Percentiles rank a stretch among this genome's conserved stretches.
Conservation (phyloP, 2,113 vertebrate genomes). For the Steatornis caripensis region DNA sequence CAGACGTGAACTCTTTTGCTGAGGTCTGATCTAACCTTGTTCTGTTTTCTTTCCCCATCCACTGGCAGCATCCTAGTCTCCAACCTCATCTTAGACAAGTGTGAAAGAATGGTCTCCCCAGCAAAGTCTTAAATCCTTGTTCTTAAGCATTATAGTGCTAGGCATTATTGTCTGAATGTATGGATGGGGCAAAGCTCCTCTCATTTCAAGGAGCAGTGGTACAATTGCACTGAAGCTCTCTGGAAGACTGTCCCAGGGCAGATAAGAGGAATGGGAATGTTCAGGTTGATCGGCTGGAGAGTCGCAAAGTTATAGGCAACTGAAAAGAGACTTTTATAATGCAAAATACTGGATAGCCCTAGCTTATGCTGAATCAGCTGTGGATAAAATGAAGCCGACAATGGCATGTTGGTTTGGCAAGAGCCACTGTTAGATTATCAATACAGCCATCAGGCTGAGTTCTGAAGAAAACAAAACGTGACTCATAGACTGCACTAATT, state of each 20-base stretch:
- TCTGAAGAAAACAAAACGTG: background rate
- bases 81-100: background rate
- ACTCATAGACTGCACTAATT: background rate
- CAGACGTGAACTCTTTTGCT: background rate
- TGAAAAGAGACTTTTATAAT: background rate
- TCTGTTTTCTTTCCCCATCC: background rate
- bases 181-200: background rate
- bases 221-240: background rate
- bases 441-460: background rate
- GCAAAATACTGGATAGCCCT: background rate
- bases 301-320: background rate
- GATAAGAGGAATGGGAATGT: background rate
- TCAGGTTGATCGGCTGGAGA: background rate
- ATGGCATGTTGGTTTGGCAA: background rate
- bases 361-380: background rate
- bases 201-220: background rate
- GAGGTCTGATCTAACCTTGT: background rate
- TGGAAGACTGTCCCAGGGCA: background rate
- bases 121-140: background rate
- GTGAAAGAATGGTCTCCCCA: background rate
- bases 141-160: background rate
- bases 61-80: background rate
- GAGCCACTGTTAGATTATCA: background rate
- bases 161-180: background rate
- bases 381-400: background rate